Evolutionary conservation across 2,888 invertebrate species (phyloP).

Genomic region (Beris morrisii): DNA sequence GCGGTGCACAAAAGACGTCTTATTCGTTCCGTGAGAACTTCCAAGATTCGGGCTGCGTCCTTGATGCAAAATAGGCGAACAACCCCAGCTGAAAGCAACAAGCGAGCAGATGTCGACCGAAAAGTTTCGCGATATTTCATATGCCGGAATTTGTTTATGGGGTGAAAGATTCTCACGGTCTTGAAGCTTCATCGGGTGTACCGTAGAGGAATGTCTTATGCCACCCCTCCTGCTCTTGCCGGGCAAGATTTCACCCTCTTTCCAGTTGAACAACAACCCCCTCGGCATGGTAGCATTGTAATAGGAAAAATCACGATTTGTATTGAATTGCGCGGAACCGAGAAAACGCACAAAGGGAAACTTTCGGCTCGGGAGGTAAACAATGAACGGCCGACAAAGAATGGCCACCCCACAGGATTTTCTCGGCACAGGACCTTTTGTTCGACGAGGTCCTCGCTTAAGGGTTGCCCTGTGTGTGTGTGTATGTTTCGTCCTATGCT

Average conservation of each 20-base stretch:
- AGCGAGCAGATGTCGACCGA: slow-evolving; percentile 33
- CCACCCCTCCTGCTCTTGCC: slow-evolving; percentile 15
- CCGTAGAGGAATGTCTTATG: slow-evolving; percentile 10
- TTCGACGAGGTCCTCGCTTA: slow-evolving; percentile 14
- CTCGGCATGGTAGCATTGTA: slow-evolving; percentile 21
- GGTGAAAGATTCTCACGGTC: slow-evolving; percentile 37
- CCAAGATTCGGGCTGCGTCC: slow-evolving; percentile 17
- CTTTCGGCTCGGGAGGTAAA: slow-evolving; percentile 36
- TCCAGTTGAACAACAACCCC: slow-evolving; percentile 25
- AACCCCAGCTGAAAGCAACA: slow-evolving; percentile 22
- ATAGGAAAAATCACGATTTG: slow-evolving; percentile 17
- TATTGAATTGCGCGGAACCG: slow-evolving; percentile 18
- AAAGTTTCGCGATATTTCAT: slow-evolving; percentile 36
- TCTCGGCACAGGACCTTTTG: slow-evolving; percentile 19
- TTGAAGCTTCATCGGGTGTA: slow-evolving; percentile 11
- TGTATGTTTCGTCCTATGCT: slow-evolving; percentile 13
- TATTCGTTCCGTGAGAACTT: slow-evolving; percentile 18
- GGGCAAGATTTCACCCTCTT: slow-evolving; percentile 34
- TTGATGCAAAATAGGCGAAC: slow-evolving; percentile 19
- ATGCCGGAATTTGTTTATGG: slow-evolving; percentile 33
- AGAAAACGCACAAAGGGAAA: slow-evolving; percentile 29
- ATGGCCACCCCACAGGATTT: slow-evolving; percentile 35
- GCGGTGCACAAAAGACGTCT: slow-evolving; percentile 1
- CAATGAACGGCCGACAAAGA: slow-evolving; percentile 31
- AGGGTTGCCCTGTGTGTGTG: slow-evolving; percentile 1